Percentiles rank a stretch among this genome's conserved stretches.
These are phyloP conservation scores for Trididemnum miniatum DNA, from an alignment of 23 tunicate genomes.

Conservation along the genomic window DNA sequence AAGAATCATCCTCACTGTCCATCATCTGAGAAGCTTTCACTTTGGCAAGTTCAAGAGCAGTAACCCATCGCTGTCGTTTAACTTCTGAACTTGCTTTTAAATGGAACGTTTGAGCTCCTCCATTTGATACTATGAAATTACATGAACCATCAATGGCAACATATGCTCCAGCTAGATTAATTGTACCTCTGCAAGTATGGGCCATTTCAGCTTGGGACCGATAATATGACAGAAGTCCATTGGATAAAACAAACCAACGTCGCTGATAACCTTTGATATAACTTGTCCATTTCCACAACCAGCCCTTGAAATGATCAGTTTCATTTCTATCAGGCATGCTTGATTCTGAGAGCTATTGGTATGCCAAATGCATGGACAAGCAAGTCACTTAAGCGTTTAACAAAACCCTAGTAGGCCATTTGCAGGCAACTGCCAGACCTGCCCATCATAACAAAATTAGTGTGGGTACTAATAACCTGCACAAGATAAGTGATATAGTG, in stretches of 20 bases:
- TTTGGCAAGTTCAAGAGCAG: slow-evolving; percentile 92
- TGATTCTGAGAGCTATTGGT: too few relatives aligned
- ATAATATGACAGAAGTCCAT: slow-evolving; percentile 96
- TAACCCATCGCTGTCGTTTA: slow-evolving; percentile 92
- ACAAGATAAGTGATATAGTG: too few relatives aligned
- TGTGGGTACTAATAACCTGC: too few relatives aligned
- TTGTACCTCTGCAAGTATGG: slow-evolving; percentile 98
- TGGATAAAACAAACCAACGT: slow-evolving; percentile 98
- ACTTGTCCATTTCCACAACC: slow-evolving; percentile 99
- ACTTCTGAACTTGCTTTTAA: slow-evolving; percentile 80
- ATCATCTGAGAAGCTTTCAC: slow-evolving; percentile 48
- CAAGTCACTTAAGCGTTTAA: too few relatives aligned
- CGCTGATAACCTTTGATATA: slow-evolving; percentile 98
- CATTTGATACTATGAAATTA: slow-evolving; percentile 94
- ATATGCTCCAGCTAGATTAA: slow-evolving; percentile 91
- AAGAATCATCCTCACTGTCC: slow-evolving; percentile 61
- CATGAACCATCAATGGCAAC: slow-evolving; percentile 89
- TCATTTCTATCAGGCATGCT: slow-evolving; percentile 81
- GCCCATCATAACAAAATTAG: too few relatives aligned
- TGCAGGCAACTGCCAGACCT: too few relatives aligned
- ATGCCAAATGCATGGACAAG: too few relatives aligned
- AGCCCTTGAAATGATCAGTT: slow-evolving; percentile 82
- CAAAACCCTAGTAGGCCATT: too few relatives aligned
- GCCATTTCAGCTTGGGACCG: slow-evolving; percentile 99
- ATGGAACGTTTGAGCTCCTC: slow-evolving; percentile 88